Conservation (phyloP, 2,113 vertebrate genomes). For the Ariopsis seemanni region DNA sequence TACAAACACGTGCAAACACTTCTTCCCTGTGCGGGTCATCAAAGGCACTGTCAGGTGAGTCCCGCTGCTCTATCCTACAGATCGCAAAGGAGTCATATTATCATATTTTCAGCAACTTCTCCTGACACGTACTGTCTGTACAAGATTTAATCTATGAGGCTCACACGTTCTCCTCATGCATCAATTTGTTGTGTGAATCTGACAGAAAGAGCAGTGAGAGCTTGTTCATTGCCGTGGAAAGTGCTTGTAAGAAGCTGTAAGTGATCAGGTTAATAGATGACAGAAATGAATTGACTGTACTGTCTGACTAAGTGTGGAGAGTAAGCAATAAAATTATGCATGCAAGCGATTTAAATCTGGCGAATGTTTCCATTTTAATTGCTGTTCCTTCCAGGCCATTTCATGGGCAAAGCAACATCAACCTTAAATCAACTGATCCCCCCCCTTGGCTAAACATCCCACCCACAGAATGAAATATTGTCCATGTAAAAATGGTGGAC, state of each 20-base stretch:
- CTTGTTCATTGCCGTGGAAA: slow-evolving; percentile 15
- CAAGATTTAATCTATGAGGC: slow-evolving; percentile 19
- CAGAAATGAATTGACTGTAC: slow-evolving; percentile 53
- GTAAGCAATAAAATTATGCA: slow-evolving; percentile 65
- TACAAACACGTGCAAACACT: slow-evolving; percentile 43
- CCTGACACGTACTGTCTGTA: not conserved
- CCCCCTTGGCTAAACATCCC: slow-evolving; percentile 58
- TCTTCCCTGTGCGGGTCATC: slow-evolving; percentile 38
- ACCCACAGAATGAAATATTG: slow-evolving; percentile 59
- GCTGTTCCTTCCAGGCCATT: slow-evolving; percentile 68
- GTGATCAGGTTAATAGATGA: slow-evolving; percentile 51
- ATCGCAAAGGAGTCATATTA: slow-evolving; percentile 13
- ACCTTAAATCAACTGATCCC: slow-evolving; percentile 64
- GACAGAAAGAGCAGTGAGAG: not conserved
- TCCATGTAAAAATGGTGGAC: slow-evolving; percentile 53
- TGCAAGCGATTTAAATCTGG: slow-evolving; percentile 57
- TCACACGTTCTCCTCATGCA: slow-evolving; percentile 25
- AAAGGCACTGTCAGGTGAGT: slow-evolving; percentile 48
- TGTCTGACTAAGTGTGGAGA: slow-evolving; percentile 63
- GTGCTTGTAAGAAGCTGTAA: slow-evolving; percentile 38
- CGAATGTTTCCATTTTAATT: slow-evolving; percentile 69
- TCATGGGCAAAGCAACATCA: slow-evolving; percentile 65
- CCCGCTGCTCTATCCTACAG: not conserved
- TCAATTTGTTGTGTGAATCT: slow-evolving; percentile 7
- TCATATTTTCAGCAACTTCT: slow-evolving; percentile 29